Conservation (phyloP, 2,113 vertebrate genomes). For the Casuarius casuarius region DNA sequence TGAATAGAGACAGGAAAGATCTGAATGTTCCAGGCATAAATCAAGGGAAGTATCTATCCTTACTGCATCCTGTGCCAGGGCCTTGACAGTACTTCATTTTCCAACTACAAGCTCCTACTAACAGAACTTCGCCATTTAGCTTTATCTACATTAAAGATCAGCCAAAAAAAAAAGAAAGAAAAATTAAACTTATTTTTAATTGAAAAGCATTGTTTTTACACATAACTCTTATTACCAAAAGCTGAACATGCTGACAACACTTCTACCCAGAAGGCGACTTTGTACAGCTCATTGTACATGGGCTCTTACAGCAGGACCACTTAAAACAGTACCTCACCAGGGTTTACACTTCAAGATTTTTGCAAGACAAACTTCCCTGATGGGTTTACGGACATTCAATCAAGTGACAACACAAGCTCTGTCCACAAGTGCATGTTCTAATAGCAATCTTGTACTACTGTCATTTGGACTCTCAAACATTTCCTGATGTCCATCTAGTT, state of each 20-base stretch:
- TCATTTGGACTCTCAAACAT: accelerated
- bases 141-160: background rate
- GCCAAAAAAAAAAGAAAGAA: background rate
- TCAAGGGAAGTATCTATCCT: background rate
- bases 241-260: background rate
- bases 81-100: background rate
- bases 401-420: background rate
- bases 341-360: background rate
- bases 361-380: background rate
- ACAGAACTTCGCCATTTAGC: background rate
- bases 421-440: background rate
- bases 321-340: background rate
- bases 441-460: accelerated
- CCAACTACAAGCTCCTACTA: background rate
- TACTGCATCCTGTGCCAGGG: background rate
- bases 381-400: accelerated
- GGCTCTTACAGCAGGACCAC: accelerated
- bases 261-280: accelerated
- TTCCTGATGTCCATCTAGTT: background rate
- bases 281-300: background rate
- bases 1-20: background rate
- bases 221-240: background rate
- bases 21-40: constrained; percentile 59
- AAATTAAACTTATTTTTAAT: accelerated
- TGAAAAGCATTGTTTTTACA: background rate